These are phyloP conservation scores for Eumeta japonica DNA, from an alignment of 1,140 invertebrate species.

Conservation along the genomic window DNA sequence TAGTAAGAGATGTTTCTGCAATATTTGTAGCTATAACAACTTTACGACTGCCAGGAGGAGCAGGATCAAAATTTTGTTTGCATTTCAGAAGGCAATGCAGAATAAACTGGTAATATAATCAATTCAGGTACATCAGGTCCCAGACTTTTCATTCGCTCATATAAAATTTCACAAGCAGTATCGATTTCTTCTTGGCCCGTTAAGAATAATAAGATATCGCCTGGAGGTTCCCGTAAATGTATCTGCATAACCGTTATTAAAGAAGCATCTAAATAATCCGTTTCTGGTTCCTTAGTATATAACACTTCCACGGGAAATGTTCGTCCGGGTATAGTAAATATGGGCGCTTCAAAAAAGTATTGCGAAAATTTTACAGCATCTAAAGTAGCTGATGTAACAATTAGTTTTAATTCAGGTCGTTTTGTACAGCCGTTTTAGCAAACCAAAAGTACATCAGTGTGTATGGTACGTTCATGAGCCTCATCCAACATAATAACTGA, in stretches of 20 bases:
- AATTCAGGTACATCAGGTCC: constrained; percentile 96
- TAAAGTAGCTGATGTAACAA: constrained; percentile 97
- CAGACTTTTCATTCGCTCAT: constrained; percentile 96
- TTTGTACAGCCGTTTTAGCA: constrained; percentile 86
- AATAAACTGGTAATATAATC: constrained; percentile 97
- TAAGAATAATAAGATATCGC: constrained; percentile 85
- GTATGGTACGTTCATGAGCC: constrained; percentile 96
- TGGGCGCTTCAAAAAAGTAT: constrained; percentile 95
- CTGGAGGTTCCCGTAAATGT: constrained; percentile 95
- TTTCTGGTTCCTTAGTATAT: constrained; percentile 98
- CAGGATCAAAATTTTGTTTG: constrained; percentile 99
- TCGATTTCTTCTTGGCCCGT: constrained; percentile 99
- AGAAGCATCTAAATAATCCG: constrained; percentile 97
- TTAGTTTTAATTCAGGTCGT: constrained; percentile 94
- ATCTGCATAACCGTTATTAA: constrained; percentile 99
- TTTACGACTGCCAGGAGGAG: constrained; percentile 95
- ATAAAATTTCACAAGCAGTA: constrained; percentile 97
- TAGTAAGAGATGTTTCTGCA: constrained; percentile 97
- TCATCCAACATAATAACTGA: constrained; percentile 99
- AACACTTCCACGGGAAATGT: constrained; percentile 96
- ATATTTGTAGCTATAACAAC: constrained; percentile 99
- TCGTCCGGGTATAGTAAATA: constrained; percentile 95
- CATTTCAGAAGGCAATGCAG: constrained; percentile 98
- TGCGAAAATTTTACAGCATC: constrained; percentile 98
- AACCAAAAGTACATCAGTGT: constrained; percentile 97